Evolutionary conservation across 2,888 invertebrate species (phyloP), one percentile per base, ranked within the genome.

Genomic region (Diachrysia chrysitis): DNA sequence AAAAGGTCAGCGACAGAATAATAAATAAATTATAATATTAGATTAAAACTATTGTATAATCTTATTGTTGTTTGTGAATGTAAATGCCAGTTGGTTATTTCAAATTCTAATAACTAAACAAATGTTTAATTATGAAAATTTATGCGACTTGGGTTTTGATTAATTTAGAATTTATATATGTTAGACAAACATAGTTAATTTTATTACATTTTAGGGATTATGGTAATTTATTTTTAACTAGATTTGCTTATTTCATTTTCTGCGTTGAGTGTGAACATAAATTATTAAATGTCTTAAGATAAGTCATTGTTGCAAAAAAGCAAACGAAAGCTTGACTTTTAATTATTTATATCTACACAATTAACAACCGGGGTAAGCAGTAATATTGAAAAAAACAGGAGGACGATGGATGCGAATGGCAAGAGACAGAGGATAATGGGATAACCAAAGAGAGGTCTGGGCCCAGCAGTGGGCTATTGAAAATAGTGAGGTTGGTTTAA

Each of bases 11-110:
- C n/a, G n/a, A 42, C 6, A 42, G 42, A 42, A 42, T 42, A 42
- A 42, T 42, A 42, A 42, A 42, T 42, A 42, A 16, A n/a, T 37
- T 48, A 35, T 16, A 29, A 29, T 48, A 48, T 54, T 35, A 21
- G 48, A 59, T 46, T 37, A 17, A 58, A 67, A 59, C 21, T 56
- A 59, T 59, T 59, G 48, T 55, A 46, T n/a, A 25, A 23, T 25
- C 6, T 54, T 23, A 16, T 25, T 59, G 17, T 51, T 59, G 48
- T 51, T 59, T n/a, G 14, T 19, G 25, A 32, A 48, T 19, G 29
- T 29, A 51, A n/a, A 56, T 53, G 17, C n/a, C 23, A 56, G 32
- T 19, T 32, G 63, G 5, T 56, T 42, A 69, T 69, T 68, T 35
- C 35, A 35, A 42, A 57, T 60, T 69, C 58, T 53, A 62, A 55